Evolutionary conservation across 2,888 invertebrate genomes (phyloP), one percentile per base, ranked within the genome.

Genomic region (Andricus curvator): DNA sequence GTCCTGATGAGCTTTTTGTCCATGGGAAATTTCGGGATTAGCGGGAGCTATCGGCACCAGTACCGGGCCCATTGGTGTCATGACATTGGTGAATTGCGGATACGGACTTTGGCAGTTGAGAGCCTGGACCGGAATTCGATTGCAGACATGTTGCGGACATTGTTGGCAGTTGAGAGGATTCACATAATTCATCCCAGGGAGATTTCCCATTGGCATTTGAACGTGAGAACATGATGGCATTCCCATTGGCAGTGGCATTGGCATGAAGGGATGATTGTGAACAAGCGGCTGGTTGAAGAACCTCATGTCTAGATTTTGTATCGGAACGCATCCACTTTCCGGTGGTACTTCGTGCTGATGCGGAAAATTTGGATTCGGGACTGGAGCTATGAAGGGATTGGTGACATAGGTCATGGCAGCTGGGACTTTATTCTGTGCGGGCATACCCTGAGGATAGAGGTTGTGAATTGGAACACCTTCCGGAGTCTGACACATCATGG

Each of bases 61-160:
- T 13, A 74, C 56, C 0, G 74, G 4, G 1, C 51, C 56, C 25
- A 70, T 70, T 56, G 74, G 74, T 17, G 74, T 74, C 64, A 64
- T 29, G 4, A 60, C 1, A 60, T 22, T 60, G 70, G 51, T 29
- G 13, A 74, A 74, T 37, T 74, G 74, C 1, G 33, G 74, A 74
- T 56, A 74, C 20, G 70, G 22, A 51, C 29, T 51, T 20, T 37
- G 74, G 33, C 74, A 74, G n/a, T 56, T 74, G 13, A 60, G 20
- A 56, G 37, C 51, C 33, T 56, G 74, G 5, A 74, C 6, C 5
- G 74, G 74, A 13, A 74, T 29, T 4, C 22, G 29, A 8, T 56
- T 56, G 15, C 56, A 74, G 5, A n/a, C n/a, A 33, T 74, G 56
- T n/a, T 56, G 33, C 4, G 33, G 20, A 56, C 48, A 74, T 17